These are phyloP conservation scores for Tichodroma muraria DNA, from an alignment of 2,113 vertebrate genomes.

Conservation along the genomic window DNA sequence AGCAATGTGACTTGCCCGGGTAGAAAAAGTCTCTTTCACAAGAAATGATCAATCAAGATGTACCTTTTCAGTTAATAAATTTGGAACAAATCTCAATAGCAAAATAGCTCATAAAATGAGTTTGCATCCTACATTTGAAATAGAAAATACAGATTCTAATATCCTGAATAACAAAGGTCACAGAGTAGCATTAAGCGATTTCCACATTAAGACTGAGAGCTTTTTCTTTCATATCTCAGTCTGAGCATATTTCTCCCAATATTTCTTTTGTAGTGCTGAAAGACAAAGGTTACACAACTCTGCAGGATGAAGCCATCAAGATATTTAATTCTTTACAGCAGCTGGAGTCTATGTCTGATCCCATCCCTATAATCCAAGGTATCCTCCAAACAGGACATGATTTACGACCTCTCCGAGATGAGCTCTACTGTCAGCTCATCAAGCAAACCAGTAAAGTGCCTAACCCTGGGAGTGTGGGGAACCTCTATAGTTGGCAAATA, in stretches of 20 bases:
- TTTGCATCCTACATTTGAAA: neutral
- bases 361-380: slow-evolving; percentile 87
- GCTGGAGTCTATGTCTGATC: slow-evolving; percentile 85
- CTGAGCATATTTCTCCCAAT: neutral
- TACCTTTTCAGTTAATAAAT: neutral
- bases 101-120: neutral
- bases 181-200: neutral
- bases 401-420: slow-evolving; percentile 86
- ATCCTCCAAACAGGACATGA: slow-evolving; percentile 90
- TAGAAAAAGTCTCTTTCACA: neutral
- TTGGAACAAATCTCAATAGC: neutral
- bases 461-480: slow-evolving; percentile 74
- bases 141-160: neutral
- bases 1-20: neutral
- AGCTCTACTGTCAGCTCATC: slow-evolving; percentile 94
- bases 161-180: neutral
- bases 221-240: neutral
- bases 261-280: slow-evolving; percentile 70
- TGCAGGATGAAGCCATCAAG: slow-evolving; percentile 92
- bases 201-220: neutral
- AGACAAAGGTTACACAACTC: slow-evolving; percentile 85
- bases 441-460: slow-evolving; percentile 89
- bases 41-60: neutral
- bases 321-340: slow-evolving; percentile 93
- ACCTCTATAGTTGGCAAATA: slow-evolving; percentile 89